Percentiles rank a stretch among this genome's conserved stretches.
These are phyloP conservation scores for Drosophila virilis DNA, from an alignment of 1,140 invertebrate species.

Conservation along the genomic window DNA sequence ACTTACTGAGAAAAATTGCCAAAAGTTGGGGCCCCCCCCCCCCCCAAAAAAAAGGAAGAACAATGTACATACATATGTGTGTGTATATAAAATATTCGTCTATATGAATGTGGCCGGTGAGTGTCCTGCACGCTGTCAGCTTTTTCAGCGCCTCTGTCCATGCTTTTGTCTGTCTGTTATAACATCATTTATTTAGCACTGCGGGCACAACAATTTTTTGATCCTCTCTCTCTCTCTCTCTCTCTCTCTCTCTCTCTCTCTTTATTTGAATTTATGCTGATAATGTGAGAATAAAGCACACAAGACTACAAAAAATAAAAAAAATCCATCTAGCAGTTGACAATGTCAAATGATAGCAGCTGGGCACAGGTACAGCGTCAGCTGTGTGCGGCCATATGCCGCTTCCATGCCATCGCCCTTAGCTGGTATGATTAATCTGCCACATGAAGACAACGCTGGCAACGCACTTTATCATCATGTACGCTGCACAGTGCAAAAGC, in stretches of 20 bases:
- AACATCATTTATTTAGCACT: conserved; percentile 81
- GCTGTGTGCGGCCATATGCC: conserved; percentile 37
- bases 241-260: too few species aligned
- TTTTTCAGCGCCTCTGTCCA: conserved; percentile 26
- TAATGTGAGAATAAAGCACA: conserved; percentile 62
- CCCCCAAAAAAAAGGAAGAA: background rate
- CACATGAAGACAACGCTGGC: conserved; percentile 50
- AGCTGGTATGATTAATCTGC: conserved; percentile 73
- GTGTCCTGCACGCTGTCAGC: conserved; percentile 64
- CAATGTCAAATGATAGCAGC: conserved; percentile 52
- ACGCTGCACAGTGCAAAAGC: conserved; percentile 43
- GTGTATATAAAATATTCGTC: conserved; percentile 6
- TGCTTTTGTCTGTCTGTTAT: conserved; percentile 64
- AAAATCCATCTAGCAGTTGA: conserved; percentile 28
- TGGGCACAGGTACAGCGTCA: conserved; percentile 25
- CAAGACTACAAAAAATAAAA: conserved; percentile 10
- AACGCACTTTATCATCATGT: conserved; percentile 73
- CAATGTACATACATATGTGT: background rate
- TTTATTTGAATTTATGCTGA: conserved; percentile 82
- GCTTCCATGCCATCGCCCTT: background rate
- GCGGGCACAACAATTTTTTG: conserved; percentile 32
- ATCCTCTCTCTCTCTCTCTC: background rate
- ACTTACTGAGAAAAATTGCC: conserved; percentile 76
- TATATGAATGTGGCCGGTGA: conserved; percentile 60
- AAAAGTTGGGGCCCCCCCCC: conserved; percentile 56